Conservation (phyloP, 2,113 vertebrate genomes). For the Galeopterus variegatus region DNA sequence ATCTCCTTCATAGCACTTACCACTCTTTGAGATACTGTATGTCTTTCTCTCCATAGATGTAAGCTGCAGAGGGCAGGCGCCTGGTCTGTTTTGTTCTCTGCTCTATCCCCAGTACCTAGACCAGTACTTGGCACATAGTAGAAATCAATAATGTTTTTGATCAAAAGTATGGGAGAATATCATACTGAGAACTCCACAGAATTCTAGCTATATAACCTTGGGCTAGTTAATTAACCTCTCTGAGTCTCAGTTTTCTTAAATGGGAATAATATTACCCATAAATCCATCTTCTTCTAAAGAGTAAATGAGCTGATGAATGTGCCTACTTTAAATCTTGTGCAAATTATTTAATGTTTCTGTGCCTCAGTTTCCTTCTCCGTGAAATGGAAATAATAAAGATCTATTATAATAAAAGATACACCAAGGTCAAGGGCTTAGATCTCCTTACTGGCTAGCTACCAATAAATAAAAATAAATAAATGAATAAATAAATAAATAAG, state of each 20-base stretch:
- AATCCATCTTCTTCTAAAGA: slow-evolving; percentile 10
- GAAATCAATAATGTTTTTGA: background rate
- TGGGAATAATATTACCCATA: background rate
- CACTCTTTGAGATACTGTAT: background rate
- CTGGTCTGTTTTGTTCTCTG: background rate
- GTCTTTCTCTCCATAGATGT: background rate
- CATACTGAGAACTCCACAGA: background rate
- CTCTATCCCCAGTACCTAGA: background rate
- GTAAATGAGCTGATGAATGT: background rate
- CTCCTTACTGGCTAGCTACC: too few relatives aligned
- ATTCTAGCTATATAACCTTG: background rate
- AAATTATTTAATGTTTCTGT: background rate
- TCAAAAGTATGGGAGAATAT: background rate
- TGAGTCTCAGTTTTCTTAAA: background rate
- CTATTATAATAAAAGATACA: background rate
- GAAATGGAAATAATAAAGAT: background rate
- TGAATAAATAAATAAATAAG: too few relatives aligned
- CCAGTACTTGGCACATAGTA: background rate
- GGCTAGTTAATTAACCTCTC: background rate
- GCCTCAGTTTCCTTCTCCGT: background rate
- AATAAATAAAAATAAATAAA: too few relatives aligned
- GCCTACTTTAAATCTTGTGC: background rate
- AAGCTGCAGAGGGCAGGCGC: background rate
- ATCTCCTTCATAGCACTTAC: background rate
- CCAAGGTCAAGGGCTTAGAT: too few relatives aligned